These are phyloP conservation scores for Xyliphius kryptos DNA, from an alignment of 2,113 vertebrate species.

Conservation along the genomic window DNA sequence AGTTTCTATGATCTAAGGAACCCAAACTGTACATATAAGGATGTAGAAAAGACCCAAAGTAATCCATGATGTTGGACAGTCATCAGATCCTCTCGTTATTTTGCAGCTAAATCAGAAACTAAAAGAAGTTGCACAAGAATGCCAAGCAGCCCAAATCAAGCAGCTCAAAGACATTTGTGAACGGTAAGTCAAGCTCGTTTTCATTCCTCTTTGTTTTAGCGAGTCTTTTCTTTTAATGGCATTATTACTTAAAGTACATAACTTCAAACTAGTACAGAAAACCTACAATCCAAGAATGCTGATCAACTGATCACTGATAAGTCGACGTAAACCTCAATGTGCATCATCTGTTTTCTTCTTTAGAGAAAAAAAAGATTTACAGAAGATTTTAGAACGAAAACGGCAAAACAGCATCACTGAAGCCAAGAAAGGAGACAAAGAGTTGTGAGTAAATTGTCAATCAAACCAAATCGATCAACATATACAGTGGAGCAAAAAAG, in stretches of 20 bases:
- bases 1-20: neutral
- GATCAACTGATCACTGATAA: no score
- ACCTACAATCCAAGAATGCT: no score
- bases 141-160: conserved; percentile 69
- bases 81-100: neutral
- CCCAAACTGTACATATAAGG: neutral
- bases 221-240: no score
- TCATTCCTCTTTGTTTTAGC: neutral
- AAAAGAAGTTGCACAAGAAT: conserved; percentile 63
- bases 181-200: conserved; percentile 55
- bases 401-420: conserved; percentile 79
- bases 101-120: conserved; percentile 68
- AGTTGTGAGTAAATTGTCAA: conserved; percentile 56
- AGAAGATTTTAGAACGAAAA: conserved; percentile 80
- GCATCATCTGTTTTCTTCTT: conserved; percentile 4
- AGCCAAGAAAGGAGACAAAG: conserved; percentile 71
- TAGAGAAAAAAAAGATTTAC: conserved; percentile 85
- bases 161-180: conserved; percentile 73
- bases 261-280: no score
- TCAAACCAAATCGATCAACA: no score
- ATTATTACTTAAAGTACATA: no score
- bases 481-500: no score
- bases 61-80: conserved; percentile 45
- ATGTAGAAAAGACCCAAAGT: neutral
- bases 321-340: neutral